These are phyloP conservation scores for Rhinolophus sinicus DNA, from an alignment of 2,113 vertebrate genomes.

Conservation along the genomic window DNA sequence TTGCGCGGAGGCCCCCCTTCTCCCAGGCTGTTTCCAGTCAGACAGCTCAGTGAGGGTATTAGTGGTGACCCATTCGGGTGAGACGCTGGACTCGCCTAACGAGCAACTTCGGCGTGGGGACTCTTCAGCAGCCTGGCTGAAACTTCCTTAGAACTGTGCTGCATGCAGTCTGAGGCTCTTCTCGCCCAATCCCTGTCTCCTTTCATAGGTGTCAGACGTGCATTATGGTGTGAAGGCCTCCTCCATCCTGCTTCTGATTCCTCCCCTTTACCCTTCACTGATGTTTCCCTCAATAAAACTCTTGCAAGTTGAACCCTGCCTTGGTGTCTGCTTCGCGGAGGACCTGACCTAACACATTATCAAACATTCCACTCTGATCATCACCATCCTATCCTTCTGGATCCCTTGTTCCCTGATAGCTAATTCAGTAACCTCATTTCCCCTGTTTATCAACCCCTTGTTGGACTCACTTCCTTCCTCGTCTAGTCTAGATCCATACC, in stretches of 20 bases:
- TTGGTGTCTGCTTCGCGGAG: conserved; percentile 53
- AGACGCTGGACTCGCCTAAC: background rate
- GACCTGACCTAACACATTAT: background rate
- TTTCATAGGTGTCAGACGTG: background rate
- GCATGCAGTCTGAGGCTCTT: background rate
- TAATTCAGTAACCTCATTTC: background rate
- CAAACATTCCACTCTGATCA: conserved; percentile 34
- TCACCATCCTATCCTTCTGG: background rate
- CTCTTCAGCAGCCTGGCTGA: background rate
- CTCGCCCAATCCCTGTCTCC: background rate
- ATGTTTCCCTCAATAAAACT: conserved; percentile 41
- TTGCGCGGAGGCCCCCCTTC: background rate
- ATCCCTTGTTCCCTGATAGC: background rate
- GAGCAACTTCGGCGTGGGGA: background rate
- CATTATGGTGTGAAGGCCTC: background rate
- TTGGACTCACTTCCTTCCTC: background rate
- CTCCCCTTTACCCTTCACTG: background rate
- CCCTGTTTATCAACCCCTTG: background rate
- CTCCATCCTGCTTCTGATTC: background rate
- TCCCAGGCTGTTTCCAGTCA: background rate
- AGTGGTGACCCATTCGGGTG: background rate
- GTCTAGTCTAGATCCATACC: background rate
- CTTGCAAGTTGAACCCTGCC: background rate
- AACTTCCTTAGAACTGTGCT: background rate
- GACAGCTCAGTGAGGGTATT: background rate